phyloP scores from a whole-genome alignment of 1,140 invertebrate species.

The Tetragonula clypearis region DNA sequence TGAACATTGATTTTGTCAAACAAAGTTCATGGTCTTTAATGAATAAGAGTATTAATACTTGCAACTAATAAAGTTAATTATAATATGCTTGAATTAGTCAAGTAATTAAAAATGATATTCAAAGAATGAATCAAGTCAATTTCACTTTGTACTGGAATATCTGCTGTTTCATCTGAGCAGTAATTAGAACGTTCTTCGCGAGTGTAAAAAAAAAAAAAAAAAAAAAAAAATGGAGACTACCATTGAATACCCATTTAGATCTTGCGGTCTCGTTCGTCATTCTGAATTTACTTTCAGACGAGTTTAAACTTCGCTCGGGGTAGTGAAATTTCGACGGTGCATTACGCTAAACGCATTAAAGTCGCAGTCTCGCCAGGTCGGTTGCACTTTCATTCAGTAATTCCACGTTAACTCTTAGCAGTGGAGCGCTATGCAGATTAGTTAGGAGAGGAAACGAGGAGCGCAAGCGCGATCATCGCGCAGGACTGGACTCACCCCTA shows the following conservation, averaged over 20 bases:
- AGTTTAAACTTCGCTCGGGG: background rate
- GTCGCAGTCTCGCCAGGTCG: background rate
- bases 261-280: background rate
- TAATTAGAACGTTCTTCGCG: background rate
- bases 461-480: constrained; percentile 60
- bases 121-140: background rate
- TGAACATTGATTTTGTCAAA: background rate
- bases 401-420: background rate
- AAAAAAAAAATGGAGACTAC: too few species aligned
- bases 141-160: background rate
- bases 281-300: background rate
- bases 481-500: constrained; percentile 54
- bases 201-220: too few species aligned
- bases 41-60: background rate
- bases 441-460: constrained; percentile 11
- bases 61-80: background rate
- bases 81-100: too few species aligned
- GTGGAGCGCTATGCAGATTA: background rate
- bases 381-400: constrained; percentile 1
- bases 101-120: too few species aligned
- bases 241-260: background rate
- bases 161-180: background rate
- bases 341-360: constrained; percentile 2
- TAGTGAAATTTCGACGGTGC: background rate
- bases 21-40: background rate